Percentiles rank a stretch among this genome's conserved stretches.
Evolutionary conservation across 1,140 invertebrate genomes (phyloP).

Genomic region (Drosophila funebris): DNA sequence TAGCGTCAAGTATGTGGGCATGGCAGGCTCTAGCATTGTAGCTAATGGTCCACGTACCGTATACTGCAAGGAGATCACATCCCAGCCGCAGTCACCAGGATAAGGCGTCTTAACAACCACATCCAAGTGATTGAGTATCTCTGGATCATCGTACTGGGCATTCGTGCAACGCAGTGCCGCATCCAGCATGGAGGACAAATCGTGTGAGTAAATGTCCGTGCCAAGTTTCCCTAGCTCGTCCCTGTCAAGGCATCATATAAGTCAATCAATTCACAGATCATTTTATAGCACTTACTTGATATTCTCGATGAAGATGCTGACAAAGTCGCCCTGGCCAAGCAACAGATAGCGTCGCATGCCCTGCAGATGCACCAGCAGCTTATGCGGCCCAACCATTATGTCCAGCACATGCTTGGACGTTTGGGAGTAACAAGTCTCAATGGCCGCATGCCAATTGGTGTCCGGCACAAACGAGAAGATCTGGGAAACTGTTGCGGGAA

Average conservation of each 20-base stretch:
- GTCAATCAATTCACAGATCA: neutral
- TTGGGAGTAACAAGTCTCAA: constrained; percentile 93
- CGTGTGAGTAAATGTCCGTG: constrained; percentile 93
- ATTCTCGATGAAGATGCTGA: constrained; percentile 95
- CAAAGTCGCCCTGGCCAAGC: constrained; percentile 97
- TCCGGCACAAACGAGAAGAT: constrained; percentile 84
- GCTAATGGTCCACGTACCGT: constrained; percentile 96
- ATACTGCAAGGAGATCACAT: constrained; percentile 97
- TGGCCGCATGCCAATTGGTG: constrained; percentile 90
- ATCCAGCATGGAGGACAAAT: constrained; percentile 94
- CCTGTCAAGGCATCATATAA: constrained; percentile 84
- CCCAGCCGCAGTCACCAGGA: constrained; percentile 95
- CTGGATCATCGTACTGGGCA: constrained; percentile 96
- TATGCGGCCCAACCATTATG: constrained; percentile 93
- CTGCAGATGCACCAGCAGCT: constrained; percentile 95
- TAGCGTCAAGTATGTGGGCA: constrained; percentile 93
- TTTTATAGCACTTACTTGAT: constrained; percentile 88
- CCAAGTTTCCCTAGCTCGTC: constrained; percentile 95
- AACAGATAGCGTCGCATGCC: constrained; percentile 95
- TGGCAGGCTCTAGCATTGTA: constrained; percentile 94
- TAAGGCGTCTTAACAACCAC: constrained; percentile 91
- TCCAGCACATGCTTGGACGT: constrained; percentile 94
- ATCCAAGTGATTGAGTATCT: constrained; percentile 94
- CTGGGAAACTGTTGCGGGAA: constrained; percentile 80
- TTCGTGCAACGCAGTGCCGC: constrained; percentile 96